Evolutionary conservation across 2,888 invertebrate species (phyloP), one percentile per base, ranked within the genome.

Genomic region (Pogonocherus hispidulus): DNA sequence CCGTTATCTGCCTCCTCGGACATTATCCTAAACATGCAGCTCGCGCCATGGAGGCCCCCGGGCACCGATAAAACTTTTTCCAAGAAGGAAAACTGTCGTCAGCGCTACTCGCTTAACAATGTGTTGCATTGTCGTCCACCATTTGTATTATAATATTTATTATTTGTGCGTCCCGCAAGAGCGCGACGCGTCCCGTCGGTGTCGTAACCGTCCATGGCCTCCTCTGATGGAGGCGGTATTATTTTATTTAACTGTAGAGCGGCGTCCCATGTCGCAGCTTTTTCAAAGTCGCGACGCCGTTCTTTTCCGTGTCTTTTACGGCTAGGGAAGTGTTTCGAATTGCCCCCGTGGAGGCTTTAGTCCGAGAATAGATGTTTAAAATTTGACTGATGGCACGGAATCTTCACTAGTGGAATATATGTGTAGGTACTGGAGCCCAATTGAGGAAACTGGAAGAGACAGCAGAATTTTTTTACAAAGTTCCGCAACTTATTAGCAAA

Each of bases 131-230:
- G 84, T 84, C 81, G 79, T 74, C 77, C 80, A 77, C 80, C 79
- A 80, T 83, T 80, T 80, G 82, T 83, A 84, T 85, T 85, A 84
- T 85, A 85, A 85, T 86, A 86, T 86, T 86, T 85, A 86, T 86
- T 85, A 85, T 85, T 85, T 84, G 85, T 84, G 82, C 81, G 79
- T 86, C 85, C 85, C 85, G 79, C 78, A 78, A 81, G 84, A 80
- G 78, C 73, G 79, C 75, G 80, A 78, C 76, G 77, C 80, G 82
- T 84, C 85, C 84, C 84, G 72, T 76, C 76, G 78, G 83, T 76
- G 80, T 80, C 83, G 79, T 84, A 83, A 83, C 81, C 80, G 78
- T 80, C 76, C 79, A 76, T 75, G 76, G 72, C 81, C 78, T 76
- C 76, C 73, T 81, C 82, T 81, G 83, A 81, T 82, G 82, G 83